Base-by-base conservation (phyloP, 2,888 invertebrate species). In the Conops quadrifasciatus region DNA sequence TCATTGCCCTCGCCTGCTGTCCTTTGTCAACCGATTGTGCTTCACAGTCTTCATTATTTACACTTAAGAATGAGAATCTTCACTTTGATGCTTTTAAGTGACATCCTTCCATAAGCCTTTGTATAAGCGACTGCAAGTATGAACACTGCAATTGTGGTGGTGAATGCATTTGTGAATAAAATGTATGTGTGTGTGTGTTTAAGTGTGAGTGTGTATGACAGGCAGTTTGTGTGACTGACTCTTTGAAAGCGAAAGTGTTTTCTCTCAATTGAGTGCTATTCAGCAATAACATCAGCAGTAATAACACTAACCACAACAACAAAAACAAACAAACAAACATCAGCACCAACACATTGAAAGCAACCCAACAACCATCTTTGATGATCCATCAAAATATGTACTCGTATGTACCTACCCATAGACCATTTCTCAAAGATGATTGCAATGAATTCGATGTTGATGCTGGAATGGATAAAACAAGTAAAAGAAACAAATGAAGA, bases 191-290 rank as follows among this genome's bases (percentile, higher is more conserved):
- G 3, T 49, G 59, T 28, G 60, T 68, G 49, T 68, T 26, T 47
- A 9, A 16, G 58, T 26, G 45, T 67, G 47, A 58, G 24, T 0
- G 47, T 47, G 13, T 45, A 21, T 36, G 28, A 28, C 13, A 15
- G 45, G 19, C 19, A 16, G 62, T 45, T 43, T 62, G n/a, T 62
- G 43, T 43, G 62, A 60, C 16, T 16, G 47, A 51, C 64, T 64
- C 47, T n/a, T n/a, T 64, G 47, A 28, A 64, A 64, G 47, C 21
- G 49, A 64, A 64, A 64, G 64, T 64, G 64, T 64, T 49, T 36
- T 62, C 47, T 47, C 28, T n/a, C 28, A 28, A 47, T 49, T 49
- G 47, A 64, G 49, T 64, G 64, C 64, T 64, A 49, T 51, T 64
- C 49, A 64, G 26, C 13, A 21, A 49, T 45, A 47, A 49, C n/a